Evolutionary conservation across 2,888 invertebrate species (phyloP), one percentile per base, ranked within the genome.

Genomic region (Noctuana brunneofusca): DNA sequence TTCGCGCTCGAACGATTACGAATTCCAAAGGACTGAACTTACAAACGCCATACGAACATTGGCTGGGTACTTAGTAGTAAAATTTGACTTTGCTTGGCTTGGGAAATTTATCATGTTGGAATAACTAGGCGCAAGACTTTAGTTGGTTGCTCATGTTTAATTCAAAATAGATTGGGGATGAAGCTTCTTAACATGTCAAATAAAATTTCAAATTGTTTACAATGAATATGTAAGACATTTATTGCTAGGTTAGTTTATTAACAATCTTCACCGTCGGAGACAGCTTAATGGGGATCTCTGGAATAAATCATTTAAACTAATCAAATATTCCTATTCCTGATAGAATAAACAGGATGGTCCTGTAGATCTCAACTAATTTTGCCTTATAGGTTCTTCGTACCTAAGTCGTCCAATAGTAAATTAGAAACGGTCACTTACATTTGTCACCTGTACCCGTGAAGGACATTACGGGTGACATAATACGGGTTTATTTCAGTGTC

Each of bases 31-130:
- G 64, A 77, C 78, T 77, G 71, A 75, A 76, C 73, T 79, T 77
- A 73, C 68, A 78, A 83, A 78, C 75, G 78, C 70, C 74, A 79
- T 72, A 80, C 78, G 80, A 84, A 82, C 78, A 82, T 73, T 71
- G 72, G 68, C 71, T 43, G 22, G 22, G 48, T 16, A 38, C 52
- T 59, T 59, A 46, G 32, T 59, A 35, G 30, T 30, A 46, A 41
- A 41, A 43, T 43, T 43, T 43, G 41, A 18, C 41, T 43, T 43
- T 9, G 41, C 9, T 43, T 6, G 18, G 41, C 9, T 43, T 22
- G 12, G n/a, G n/a, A 22, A 48, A 48, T 48, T 48, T 48, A 22
- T n/a, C 22, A 22, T 48, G 48, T 48, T n/a, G 12, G 22, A 48
- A 43, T 43, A 16, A 38, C 14, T 38, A 14, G 6, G 16, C 14